phyloP scores from a whole-genome alignment of 1,140 invertebrate genomes.

The Trachymyrmex septentrionalis region DNA sequence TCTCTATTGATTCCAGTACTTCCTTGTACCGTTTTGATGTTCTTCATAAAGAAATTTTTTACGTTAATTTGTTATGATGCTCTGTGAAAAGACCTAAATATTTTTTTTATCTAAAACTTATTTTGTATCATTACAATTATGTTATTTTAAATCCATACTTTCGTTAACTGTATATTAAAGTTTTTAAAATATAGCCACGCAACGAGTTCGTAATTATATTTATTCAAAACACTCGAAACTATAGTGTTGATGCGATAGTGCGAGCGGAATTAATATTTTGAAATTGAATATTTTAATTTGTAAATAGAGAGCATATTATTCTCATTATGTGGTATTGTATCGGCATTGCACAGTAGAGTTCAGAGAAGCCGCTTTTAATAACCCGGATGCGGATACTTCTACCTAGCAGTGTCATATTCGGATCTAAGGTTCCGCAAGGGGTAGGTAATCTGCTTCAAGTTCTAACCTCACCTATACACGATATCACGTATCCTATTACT shows the following conservation, averaged over 20 bases:
- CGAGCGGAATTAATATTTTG: conserved; percentile 80
- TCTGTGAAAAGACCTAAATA: background rate
- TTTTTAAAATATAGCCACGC: background rate
- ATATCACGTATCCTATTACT: conserved; percentile 73
- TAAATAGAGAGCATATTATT: conserved; percentile 82
- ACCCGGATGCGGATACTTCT: conserved; percentile 81
- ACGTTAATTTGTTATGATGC: background rate
- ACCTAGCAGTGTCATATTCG: conserved; percentile 79
- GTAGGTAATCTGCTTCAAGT: conserved; percentile 70
- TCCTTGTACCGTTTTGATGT: conserved; percentile 36
- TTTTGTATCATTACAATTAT: background rate
- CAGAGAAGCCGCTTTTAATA: conserved; percentile 83
- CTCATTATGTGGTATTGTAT: conserved; percentile 72
- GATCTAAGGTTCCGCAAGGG: conserved; percentile 75
- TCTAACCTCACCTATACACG: conserved; percentile 71
- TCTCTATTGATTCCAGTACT: background rate
- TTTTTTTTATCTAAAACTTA: background rate
- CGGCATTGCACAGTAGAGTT: conserved; percentile 61
- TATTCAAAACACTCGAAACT: background rate
- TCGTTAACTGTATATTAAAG: background rate
- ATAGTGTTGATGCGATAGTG: conserved; percentile 82
- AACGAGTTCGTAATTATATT: background rate
- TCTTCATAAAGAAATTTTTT: background rate
- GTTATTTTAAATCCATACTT: background rate
- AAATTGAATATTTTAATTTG: conserved; percentile 84